Evolutionary conservation across 2,888 invertebrate species (phyloP), one percentile per base, ranked within the genome.

Genomic region (Osmoderma eremita): DNA sequence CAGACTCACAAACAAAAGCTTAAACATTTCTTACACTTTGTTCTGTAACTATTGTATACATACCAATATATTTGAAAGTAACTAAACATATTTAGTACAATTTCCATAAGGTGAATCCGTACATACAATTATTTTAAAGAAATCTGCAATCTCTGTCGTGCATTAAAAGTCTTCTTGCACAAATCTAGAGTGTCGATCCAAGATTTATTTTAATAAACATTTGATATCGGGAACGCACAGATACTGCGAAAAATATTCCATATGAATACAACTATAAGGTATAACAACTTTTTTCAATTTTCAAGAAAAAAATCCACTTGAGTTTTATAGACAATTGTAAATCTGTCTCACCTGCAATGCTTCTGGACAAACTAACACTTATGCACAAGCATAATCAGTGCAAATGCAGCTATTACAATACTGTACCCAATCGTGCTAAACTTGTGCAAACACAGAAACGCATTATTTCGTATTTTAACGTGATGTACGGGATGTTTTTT

Each of bases 261-360:
- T 67, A 67, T 71, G 68, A 69, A 68, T 67, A 65, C 56, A 61
- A 62, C 63, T 68, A 69, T 63, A 63, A 56, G 48, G 65, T 50
- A 65, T 13, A 65, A 51, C 24, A 53, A 41, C 45, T 61, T 67
- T 45, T 61, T 65, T 67, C 63, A 68, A 64, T 69, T 65, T 69
- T 68, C 54, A 65, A 65, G 15, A 49, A 65, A n/a, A 56, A 65
- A 65, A 49, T 58, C 68, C 67, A 68, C 70, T 69, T 71, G 66
- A 71, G 53, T 73, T 61, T 70, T 70, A 71, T 67, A 71, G 70
- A 67, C 69, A 68, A 66, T 69, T 70, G 45, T 66, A 72, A 72
- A 71, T 68, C 67, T 70, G 41, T 71, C 74, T 74, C 74, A 74
- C 74, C 74, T 74, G 73, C 67, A 70, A 67, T 62, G 69, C 66